Evolutionary conservation across 2,797 vertebrate genomes (phyloP).

Genomic region (Hipposideros larvatus): DNA sequence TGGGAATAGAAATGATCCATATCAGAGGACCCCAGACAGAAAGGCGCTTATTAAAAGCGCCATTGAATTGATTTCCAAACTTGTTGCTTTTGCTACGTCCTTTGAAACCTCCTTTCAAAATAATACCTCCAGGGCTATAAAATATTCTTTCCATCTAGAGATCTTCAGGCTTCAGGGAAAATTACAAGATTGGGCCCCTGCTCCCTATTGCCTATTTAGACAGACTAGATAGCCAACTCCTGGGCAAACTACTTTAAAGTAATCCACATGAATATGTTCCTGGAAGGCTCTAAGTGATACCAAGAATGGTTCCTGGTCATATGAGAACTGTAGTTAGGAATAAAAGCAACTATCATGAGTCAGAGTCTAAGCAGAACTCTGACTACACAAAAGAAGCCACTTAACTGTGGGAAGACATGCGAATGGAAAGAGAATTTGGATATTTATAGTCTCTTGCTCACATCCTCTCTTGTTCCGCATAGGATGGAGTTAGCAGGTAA

Average conservation of each 20-base stretch:
- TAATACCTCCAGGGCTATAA: neutral
- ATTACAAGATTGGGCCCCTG: neutral
- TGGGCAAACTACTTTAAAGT: neutral
- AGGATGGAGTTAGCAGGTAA: conserved; percentile 24
- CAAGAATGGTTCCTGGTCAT: conserved; percentile 49
- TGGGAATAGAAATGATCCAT: neutral
- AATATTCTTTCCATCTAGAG: neutral
- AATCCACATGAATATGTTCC: neutral
- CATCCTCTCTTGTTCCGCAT: neutral
- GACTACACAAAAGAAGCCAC: conserved; percentile 33
- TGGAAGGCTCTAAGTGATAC: conserved; percentile 42
- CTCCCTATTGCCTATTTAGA: neutral
- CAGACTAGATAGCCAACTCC: neutral
- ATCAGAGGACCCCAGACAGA: neutral
- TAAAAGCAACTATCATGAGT: conserved; percentile 34
- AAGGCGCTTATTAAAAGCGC: neutral
- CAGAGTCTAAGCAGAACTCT: conserved; percentile 11
- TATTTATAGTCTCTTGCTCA: conserved; percentile 13
- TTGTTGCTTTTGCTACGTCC: neutral
- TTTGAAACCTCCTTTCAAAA: conserved; percentile 21
- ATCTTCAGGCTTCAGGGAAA: neutral
- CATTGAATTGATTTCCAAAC: neutral
- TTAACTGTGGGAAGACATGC: neutral
- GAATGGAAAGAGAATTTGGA: neutral
- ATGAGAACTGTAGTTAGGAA: neutral